Evolutionary conservation across 2,113 vertebrate species (phyloP).

Genomic region (Rutilus rutilus): DNA sequence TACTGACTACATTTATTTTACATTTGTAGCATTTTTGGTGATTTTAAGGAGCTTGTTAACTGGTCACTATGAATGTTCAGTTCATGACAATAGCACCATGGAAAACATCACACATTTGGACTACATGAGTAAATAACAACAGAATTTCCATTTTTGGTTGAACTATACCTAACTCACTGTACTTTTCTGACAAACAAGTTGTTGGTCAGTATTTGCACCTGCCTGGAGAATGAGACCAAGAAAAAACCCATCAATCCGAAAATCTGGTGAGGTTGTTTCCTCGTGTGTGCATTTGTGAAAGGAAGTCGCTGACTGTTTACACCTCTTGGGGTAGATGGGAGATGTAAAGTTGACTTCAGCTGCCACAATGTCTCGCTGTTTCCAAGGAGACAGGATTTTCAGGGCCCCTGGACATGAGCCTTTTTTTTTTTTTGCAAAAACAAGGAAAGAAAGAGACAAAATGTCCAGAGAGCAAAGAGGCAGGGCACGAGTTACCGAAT

Average conservation of each 20-base stretch:
- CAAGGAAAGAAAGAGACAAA: conserved; percentile 19
- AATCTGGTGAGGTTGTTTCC: not conserved
- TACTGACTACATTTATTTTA: no score
- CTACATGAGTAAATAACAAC: not conserved
- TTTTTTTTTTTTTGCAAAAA: conserved; percentile 1
- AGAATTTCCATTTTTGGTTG: not conserved
- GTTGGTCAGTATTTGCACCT: not conserved
- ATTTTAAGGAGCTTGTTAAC: no score
- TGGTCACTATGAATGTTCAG: not conserved
- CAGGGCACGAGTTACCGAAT: not conserved
- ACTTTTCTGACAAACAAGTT: no score
- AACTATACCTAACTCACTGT: not conserved
- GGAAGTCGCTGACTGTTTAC: conserved; percentile 21
- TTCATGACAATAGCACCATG: not conserved
- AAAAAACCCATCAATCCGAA: not conserved
- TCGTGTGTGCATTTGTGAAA: not conserved
- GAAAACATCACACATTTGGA: not conserved
- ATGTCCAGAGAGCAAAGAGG: conserved; percentile 30
- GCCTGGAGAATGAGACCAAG: not conserved
- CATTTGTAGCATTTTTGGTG: no score
- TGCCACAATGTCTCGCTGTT: conserved; percentile 57
- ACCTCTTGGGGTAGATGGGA: conserved; percentile 55
- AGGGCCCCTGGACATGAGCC: conserved; percentile 52
- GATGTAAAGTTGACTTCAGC: conserved; percentile 57
- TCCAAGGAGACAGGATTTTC: conserved; percentile 60